Evolutionary conservation across 2,888 invertebrate species (phyloP).

Genomic region (Allolobophora icterica): DNA sequence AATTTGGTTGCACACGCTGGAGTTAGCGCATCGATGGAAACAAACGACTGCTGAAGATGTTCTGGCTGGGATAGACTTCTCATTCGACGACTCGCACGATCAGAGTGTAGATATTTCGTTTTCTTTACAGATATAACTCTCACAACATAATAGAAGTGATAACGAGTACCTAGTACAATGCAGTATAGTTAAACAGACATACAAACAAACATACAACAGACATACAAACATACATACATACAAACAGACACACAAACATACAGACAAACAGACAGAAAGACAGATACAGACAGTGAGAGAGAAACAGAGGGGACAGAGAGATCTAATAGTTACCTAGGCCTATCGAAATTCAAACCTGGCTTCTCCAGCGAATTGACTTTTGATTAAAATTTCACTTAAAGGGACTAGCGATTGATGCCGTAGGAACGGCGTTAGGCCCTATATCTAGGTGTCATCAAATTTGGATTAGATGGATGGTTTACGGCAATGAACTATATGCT

Average conservation of each 20-base stretch:
- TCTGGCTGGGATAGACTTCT: not conserved
- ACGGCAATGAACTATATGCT: too few relatives aligned
- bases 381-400: too few relatives aligned
- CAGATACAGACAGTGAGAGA: too few relatives aligned
- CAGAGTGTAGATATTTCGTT: not conserved
- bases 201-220: too few relatives aligned
- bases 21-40: constrained; percentile 13
- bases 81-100: not conserved
- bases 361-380: not conserved
- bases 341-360: not conserved
- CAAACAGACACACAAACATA: too few relatives aligned
- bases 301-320: not conserved
- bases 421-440: too few relatives aligned
- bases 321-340: not conserved
- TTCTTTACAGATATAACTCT: not conserved
- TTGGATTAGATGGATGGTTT: too few relatives aligned
- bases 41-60: not conserved
- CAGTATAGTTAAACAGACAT: not conserved
- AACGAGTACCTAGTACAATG: not conserved
- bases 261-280: too few relatives aligned
- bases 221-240: not conserved
- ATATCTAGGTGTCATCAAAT: too few relatives aligned
- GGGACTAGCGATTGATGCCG: too few relatives aligned
- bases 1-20: constrained; percentile 30
- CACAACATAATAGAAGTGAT: not conserved